Conservation (phyloP, 2,113 vertebrate species). For the Ascaphus truei region DNA sequence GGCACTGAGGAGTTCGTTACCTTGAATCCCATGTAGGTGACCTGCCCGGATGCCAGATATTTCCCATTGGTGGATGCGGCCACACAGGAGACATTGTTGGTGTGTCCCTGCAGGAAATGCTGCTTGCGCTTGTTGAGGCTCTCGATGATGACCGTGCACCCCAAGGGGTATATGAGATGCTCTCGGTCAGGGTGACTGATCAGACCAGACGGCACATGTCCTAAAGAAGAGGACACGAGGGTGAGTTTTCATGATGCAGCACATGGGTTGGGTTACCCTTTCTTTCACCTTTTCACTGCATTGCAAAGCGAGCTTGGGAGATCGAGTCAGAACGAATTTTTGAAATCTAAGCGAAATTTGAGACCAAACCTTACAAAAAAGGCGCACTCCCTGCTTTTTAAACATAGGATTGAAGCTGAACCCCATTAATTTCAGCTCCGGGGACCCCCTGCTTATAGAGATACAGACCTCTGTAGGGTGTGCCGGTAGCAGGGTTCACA, state of each 20-base stretch:
- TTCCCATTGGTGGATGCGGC: slow-evolving; percentile 67
- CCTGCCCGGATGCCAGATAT: slow-evolving; percentile 82
- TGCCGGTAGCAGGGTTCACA: no score
- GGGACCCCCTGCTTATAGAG: no score
- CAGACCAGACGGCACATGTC: slow-evolving; percentile 71
- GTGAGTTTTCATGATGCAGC: no score
- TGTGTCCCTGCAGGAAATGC: slow-evolving; percentile 78
- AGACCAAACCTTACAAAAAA: no score
- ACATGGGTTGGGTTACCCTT: no score
- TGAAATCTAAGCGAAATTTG: no score
- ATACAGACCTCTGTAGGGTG: no score
- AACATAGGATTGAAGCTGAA: no score
- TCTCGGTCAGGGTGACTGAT: slow-evolving; percentile 76
- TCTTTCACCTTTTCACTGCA: no score
- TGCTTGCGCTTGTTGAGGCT: slow-evolving; percentile 67
- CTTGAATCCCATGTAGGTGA: slow-evolving; percentile 83
- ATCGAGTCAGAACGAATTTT: not conserved
- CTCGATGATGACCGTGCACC: slow-evolving; percentile 75
- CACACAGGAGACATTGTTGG: slow-evolving; percentile 80
- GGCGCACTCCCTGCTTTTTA: no score
- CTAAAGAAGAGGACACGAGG: slow-evolving; percentile 48
- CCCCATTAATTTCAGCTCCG: no score
- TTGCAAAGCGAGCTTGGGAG: not conserved
- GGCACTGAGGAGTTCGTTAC: no score
- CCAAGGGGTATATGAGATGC: slow-evolving; percentile 81